Percentiles rank a stretch among this genome's conserved stretches.
phyloP scores from a whole-genome alignment of 1,140 invertebrate genomes.

The Tachypleus tridentatus region DNA sequence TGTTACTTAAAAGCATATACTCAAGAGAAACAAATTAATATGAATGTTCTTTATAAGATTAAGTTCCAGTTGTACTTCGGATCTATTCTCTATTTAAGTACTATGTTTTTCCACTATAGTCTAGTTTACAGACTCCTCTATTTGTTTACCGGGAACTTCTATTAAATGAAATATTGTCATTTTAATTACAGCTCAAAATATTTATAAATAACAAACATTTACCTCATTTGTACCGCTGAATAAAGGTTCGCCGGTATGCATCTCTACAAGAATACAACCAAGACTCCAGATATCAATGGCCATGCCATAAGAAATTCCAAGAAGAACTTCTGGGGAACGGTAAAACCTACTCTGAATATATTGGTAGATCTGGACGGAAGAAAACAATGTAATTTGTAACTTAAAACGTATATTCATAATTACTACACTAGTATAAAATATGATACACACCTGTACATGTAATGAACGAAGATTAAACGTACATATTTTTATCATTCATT shows the following conservation, averaged over 20 bases:
- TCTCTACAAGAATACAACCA: slow-evolving; percentile 88
- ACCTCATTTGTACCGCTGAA: slow-evolving; percentile 97
- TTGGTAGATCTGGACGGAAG: slow-evolving; percentile 82
- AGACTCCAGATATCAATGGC: slow-evolving; percentile 91
- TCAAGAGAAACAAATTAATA: no score
- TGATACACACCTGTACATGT: slow-evolving; percentile 48
- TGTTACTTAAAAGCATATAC: no score
- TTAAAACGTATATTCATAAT: slow-evolving; percentile 98
- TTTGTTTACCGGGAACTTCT: background rate
- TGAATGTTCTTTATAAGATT: no score
- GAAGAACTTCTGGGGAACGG: slow-evolving; percentile 82
- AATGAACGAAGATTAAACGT: no score
- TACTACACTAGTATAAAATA: slow-evolving; percentile 95
- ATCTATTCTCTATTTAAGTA: no score
- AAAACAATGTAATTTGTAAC: background rate
- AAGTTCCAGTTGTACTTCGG: no score
- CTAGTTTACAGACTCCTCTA: no score
- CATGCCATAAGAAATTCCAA: slow-evolving; percentile 82
- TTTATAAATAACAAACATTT: slow-evolving; percentile 15
- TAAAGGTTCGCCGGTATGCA: slow-evolving; percentile 89
- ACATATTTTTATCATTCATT: no score
- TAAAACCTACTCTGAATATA: slow-evolving; percentile 99
- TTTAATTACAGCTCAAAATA: background rate
- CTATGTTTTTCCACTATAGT: no score
- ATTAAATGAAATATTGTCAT: background rate